Conservation (phyloP, 2,888 invertebrate species). For the Eilema caniola region DNA sequence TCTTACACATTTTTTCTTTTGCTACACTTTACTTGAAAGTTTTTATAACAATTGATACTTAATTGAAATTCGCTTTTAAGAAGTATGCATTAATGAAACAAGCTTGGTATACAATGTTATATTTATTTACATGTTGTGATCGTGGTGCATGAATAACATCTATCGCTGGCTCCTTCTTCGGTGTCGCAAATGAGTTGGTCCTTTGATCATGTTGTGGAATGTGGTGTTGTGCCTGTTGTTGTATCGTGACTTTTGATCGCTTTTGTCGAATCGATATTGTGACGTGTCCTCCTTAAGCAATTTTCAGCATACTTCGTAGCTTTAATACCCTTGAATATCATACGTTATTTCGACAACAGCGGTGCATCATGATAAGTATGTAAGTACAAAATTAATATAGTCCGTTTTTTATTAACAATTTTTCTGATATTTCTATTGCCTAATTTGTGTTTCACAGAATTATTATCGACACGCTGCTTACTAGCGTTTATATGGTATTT, state of each 20-base stretch:
- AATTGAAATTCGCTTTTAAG: conserved; percentile 26
- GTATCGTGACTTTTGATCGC: conserved; percentile 64
- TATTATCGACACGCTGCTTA: conserved; percentile 36
- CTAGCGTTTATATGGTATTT: conserved; percentile 22
- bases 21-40: conserved; percentile 20
- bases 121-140: conserved; percentile 56
- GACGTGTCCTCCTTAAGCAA: conserved; percentile 49
- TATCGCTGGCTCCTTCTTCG: conserved; percentile 69
- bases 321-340: conserved; percentile 36
- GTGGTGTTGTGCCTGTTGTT: conserved; percentile 81
- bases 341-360: conserved; percentile 67
- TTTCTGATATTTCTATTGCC: conserved; percentile 24
- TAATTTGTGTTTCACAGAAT: conserved; percentile 21
- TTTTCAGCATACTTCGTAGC: conserved; percentile 49
- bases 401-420: conserved; percentile 20
- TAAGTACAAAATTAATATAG: conserved; percentile 54
- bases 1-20: conserved; percentile 33
- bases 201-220: conserved; percentile 66
- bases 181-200: conserved; percentile 59
- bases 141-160: conserved; percentile 87
- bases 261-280: conserved; percentile 72
- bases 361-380: conserved; percentile 66
- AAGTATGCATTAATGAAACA: conserved; percentile 52
- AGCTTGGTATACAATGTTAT: conserved; percentile 49
- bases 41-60: conserved; percentile 28